Percentiles rank a stretch among this genome's conserved stretches.
phyloP scores from a whole-genome alignment of 2,797 vertebrate genomes.

The Lerista edwardsae region DNA sequence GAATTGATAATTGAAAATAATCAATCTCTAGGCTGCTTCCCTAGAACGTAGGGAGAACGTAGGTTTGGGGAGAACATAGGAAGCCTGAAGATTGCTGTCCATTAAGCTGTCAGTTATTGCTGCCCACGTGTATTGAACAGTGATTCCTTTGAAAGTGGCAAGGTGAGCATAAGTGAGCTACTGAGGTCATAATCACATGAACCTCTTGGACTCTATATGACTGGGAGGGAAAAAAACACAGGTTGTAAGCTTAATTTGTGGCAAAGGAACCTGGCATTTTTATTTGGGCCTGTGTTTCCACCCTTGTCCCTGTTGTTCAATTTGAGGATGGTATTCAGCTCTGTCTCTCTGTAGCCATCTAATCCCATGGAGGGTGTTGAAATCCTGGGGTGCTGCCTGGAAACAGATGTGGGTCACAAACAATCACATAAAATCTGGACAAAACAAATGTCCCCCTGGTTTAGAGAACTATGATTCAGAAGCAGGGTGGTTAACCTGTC shows the following conservation, averaged over 20 bases:
- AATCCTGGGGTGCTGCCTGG: no score
- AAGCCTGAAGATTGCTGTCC: neutral
- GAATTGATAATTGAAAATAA: conserved; percentile 53
- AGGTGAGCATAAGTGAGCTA: neutral
- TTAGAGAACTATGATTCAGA: no score
- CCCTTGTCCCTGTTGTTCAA: no score
- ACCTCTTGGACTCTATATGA: conserved; percentile 6
- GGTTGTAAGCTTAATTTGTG: neutral
- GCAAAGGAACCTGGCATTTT: neutral
- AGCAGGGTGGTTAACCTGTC: no score
- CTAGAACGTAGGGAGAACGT: no score
- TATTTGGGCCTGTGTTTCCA: no score
- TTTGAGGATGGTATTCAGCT: no score
- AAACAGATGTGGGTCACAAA: no score
- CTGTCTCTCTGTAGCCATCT: no score
- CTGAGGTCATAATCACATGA: conserved; percentile 3
- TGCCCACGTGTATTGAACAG: neutral
- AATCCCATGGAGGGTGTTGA: no score
- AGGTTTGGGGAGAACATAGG: neutral
- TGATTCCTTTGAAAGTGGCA: neutral
- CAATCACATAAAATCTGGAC: no score
- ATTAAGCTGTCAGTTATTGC: neutral
- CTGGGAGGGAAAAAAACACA: neutral
- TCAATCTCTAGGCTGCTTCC: neutral
- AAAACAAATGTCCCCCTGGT: no score